Conservation (phyloP, 2,113 vertebrate species). For the Ceyx margarethae region DNA sequence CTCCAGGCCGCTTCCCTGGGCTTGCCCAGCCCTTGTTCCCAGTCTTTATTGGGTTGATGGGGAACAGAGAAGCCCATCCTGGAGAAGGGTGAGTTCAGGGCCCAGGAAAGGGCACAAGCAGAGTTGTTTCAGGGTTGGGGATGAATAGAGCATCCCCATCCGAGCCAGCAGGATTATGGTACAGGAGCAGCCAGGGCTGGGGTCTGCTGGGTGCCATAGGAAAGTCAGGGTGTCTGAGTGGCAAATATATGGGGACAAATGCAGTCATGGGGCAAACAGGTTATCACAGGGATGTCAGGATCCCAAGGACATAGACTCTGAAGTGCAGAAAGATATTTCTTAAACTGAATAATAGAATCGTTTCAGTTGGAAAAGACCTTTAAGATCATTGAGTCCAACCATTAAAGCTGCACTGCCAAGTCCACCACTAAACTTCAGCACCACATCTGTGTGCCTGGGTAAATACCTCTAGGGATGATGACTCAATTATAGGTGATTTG, state of each 20-base stretch:
- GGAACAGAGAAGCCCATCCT: rapidly evolving
- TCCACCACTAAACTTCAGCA: not conserved
- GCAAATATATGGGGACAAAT: not conserved
- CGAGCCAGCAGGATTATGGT: rapidly evolving
- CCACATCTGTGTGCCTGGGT: not conserved
- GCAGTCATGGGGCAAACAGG: rapidly evolving
- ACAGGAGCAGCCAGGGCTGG: not conserved
- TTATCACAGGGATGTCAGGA: not conserved
- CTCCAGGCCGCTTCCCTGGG: not conserved
- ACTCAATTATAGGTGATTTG: not conserved
- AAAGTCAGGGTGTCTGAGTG: not conserved
- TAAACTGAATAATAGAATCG: not conserved
- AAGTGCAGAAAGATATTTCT: not conserved
- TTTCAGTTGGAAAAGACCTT: not conserved
- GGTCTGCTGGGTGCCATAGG: not conserved
- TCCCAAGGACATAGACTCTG: not conserved
- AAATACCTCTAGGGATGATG: not conserved
- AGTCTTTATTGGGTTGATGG: not conserved
- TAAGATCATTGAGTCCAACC: not conserved
- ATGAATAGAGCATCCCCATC: not conserved
- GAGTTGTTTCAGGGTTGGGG: not conserved
- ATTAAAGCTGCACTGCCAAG: not conserved
- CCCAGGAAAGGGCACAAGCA: not conserved
- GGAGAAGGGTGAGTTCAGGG: rapidly evolving
- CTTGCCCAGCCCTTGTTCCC: rapidly evolving